Conservation (phyloP, 2,113 vertebrate genomes). For the Neolamprologus longior region DNA sequence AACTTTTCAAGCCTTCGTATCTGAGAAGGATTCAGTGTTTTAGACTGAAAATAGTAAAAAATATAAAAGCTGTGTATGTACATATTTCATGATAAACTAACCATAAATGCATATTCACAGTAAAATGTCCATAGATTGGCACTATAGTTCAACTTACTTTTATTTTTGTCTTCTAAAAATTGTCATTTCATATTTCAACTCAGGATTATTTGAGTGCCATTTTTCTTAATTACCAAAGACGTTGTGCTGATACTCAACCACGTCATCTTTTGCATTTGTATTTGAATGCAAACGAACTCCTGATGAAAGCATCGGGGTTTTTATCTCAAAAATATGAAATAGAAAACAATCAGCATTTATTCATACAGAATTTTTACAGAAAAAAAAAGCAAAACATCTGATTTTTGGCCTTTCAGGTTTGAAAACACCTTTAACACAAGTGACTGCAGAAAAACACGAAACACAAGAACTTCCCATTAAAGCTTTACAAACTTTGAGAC, state of each 20-base stretch:
- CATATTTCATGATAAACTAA: not conserved
- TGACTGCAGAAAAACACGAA: not conserved
- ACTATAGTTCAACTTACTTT: not conserved
- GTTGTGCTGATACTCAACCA: fast-evolving
- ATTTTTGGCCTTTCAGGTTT: too few relatives aligned
- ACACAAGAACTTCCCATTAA: fast-evolving
- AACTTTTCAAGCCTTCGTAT: too few relatives aligned
- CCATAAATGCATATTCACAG: not conserved
- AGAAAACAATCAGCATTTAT: not conserved
- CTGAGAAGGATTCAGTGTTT: fast-evolving
- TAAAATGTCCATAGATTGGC: fast-evolving
- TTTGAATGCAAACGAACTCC: not conserved
- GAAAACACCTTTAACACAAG: not conserved
- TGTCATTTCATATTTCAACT: fast-evolving
- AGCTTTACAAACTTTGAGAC: fast-evolving
- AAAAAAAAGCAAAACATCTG: fast-evolving
- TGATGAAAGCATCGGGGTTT: fast-evolving
- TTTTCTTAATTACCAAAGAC: not conserved
- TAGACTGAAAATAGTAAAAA: fast-evolving
- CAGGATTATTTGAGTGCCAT: fast-evolving
- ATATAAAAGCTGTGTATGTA: fast-evolving
- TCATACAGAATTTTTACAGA: not conserved
- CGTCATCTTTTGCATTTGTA: not conserved
- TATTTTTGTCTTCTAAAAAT: fast-evolving
- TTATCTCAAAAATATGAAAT: fast-evolving